Base-by-base conservation (phyloP, 1,140 invertebrate genomes). In the Caerostris darwini region DNA sequence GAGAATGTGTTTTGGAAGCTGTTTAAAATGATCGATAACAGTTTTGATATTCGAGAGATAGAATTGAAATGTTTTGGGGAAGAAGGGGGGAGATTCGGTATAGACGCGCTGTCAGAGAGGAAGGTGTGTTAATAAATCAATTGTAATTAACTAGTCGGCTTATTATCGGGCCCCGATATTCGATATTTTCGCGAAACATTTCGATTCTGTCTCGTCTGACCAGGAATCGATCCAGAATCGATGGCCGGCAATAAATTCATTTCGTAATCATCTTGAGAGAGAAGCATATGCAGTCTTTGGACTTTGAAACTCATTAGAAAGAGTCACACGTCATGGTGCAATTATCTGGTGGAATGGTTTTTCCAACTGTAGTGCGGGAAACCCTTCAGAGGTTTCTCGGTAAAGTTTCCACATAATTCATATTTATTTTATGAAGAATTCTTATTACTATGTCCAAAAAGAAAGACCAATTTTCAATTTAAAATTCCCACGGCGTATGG, bases 161-260 rank as follows among this genome's bases (percentile, higher is more conserved):
- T 71, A 71, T 71, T 71, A 71, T 71, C 69, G 69, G 69, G 19
- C 69, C 7, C 69, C 69, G 69, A 71, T 71, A 71, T 71, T 34
- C 69, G 69, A 71, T 71, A 71, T 71, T 34, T 71, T 71, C 69
- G 4, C 69, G 19, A 71, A 71, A 50, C 19, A 71, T 71, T 71
- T 19, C 19, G 50, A 34, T 71, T 50, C 19, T 12, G 19, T 34
- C 69, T 2, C 69, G 10, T 50, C 19, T 50, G 69, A 71, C 69
- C 50, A 71, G 3, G 8, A 71, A 71, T 71, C 34, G 69, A 71
- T 71, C 4, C 8, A 71, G 69, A 71, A 71, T 71, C 69, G 69
- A 19, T 71, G 69, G 50, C 69, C 34, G 50, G 69, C 69, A 8
- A 71, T 71, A 71, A 71, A 71, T 8, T 71, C 69, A 50, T 19